Conservation (phyloP, 2,113 vertebrate species). For the Psittacus erithacus region DNA sequence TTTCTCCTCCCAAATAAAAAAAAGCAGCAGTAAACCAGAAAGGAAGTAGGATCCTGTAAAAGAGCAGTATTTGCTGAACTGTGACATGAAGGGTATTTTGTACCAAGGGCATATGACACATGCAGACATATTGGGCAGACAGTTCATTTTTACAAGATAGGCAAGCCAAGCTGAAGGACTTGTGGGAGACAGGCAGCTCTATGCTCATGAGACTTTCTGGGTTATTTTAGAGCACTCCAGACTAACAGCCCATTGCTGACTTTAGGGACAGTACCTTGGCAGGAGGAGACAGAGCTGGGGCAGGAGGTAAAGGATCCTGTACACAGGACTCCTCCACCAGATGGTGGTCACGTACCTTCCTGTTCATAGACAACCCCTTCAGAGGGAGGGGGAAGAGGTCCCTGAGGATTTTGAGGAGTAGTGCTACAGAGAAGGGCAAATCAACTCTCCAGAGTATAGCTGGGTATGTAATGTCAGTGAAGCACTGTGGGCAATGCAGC, state of each 20-base stretch:
- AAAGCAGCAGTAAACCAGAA: background rate
- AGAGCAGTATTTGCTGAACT: background rate
- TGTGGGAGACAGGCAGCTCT: background rate
- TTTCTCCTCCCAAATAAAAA: background rate
- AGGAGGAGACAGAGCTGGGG: background rate
- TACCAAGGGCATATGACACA: background rate
- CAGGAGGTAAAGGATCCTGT: background rate
- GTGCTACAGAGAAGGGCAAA: background rate
- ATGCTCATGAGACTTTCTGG: background rate
- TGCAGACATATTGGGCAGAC: fast-evolving
- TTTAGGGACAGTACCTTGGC: background rate
- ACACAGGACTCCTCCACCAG: conserved; percentile 30
- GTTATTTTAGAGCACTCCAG: background rate
- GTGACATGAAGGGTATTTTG: background rate
- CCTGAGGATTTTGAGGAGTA: background rate
- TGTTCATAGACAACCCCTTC: background rate
- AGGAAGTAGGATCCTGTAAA: background rate
- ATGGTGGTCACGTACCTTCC: conserved; percentile 46
- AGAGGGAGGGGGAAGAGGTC: background rate
- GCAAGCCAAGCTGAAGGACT: background rate
- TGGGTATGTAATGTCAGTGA: background rate
- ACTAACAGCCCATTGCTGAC: background rate
- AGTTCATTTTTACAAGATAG: background rate
- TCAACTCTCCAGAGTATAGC: background rate
- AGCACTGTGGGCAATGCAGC: background rate